Percentiles rank a stretch among this genome's conserved stretches.
phyloP scores from a whole-genome alignment of 2,888 invertebrate species.

The Callinectes sapidus region DNA sequence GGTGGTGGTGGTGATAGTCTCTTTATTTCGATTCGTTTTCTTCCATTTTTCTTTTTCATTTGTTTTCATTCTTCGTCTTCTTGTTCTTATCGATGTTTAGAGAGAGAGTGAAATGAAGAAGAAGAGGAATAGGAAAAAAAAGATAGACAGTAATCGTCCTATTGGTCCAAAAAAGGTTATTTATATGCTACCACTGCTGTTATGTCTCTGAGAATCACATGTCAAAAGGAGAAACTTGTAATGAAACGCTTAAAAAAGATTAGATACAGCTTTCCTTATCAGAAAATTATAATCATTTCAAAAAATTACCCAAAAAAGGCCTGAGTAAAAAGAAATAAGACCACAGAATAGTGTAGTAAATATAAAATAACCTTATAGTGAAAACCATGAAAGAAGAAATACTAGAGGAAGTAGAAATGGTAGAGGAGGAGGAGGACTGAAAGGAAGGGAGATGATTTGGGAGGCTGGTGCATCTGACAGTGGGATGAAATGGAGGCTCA shows the following conservation, averaged over 20 bases:
- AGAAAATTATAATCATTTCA: too few species aligned
- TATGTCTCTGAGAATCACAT: too few species aligned
- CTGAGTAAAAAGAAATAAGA: too few species aligned
- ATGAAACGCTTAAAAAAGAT: too few species aligned
- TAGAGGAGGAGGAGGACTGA: neutral
- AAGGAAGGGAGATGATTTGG: neutral
- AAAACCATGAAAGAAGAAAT: neutral
- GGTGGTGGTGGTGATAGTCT: neutral
- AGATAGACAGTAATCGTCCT: too few species aligned
- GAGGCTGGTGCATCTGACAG: neutral
- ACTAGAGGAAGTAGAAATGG: neutral
- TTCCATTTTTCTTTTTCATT: neutral
- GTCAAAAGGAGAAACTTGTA: neutral
- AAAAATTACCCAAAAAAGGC: too few species aligned
- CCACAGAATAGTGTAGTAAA: too few species aligned
- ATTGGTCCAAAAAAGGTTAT: too few species aligned
- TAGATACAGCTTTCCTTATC: too few species aligned
- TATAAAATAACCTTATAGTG: too few species aligned
- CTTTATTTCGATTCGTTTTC: neutral
- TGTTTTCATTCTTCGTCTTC: neutral
- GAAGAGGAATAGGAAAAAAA: neutral
- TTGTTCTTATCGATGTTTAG: neutral
- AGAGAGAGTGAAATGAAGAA: neutral
- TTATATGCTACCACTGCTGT: too few species aligned
- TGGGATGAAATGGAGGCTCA: neutral